Conservation (phyloP, 2,113 vertebrate genomes). For the Deroptyus accipitrinus region DNA sequence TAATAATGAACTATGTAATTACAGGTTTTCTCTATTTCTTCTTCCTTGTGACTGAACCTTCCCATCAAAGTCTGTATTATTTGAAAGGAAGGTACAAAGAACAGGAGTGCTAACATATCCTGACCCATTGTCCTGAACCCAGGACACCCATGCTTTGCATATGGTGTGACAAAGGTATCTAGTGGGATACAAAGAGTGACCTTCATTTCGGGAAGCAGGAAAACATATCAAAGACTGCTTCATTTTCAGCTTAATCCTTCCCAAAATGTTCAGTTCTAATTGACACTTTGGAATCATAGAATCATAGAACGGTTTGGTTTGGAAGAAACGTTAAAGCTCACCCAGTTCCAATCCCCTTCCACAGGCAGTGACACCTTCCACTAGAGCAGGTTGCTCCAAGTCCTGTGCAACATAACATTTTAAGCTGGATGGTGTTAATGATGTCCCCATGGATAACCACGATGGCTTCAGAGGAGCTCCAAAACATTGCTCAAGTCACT, state of each 20-base stretch:
- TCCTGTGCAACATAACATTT: not conserved
- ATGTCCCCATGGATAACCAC: not conserved
- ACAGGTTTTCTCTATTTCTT: not conserved
- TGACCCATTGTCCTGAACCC: not conserved
- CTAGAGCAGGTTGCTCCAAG: not conserved
- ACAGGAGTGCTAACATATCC: not conserved
- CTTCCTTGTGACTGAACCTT: not conserved
- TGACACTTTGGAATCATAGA: not conserved
- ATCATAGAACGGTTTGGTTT: not conserved
- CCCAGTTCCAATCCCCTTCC: not conserved
- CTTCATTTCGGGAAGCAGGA: not conserved
- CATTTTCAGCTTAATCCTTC: not conserved
- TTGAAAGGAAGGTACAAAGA: not conserved
- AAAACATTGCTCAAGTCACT: too few relatives aligned
- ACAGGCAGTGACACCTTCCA: not conserved
- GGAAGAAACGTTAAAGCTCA: not conserved
- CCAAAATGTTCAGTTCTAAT: not conserved
- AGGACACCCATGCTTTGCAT: not conserved
- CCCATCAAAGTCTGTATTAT: not conserved
- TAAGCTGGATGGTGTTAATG: not conserved
- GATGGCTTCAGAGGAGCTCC: not conserved
- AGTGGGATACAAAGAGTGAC: not conserved
- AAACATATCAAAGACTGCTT: not conserved
- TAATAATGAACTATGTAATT: not conserved
- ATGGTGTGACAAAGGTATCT: fast-evolving